A percentile compares a stretch with the other conserved stretches of the same genome.
These are phyloP conservation scores for Tenthredo amoena DNA, from an alignment of 2,888 invertebrate species.

Conservation along the genomic window DNA sequence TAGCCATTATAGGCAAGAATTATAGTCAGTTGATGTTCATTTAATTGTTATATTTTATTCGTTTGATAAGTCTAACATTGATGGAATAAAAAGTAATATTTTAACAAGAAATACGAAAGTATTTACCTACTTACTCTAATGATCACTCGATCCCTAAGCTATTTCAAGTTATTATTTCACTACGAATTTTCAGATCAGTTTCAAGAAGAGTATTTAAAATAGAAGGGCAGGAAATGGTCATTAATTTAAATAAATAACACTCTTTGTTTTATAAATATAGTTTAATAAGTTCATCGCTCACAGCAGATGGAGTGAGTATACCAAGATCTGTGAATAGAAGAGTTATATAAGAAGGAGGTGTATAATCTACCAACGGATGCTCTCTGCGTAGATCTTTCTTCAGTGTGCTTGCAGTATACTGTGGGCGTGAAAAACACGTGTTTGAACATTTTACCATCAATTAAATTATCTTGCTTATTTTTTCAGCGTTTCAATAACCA, in stretches of 20 bases:
- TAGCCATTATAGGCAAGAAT: conserved; percentile 39
- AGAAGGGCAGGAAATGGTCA: background rate
- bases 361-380: conserved; percentile 97
- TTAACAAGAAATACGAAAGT: conserved; percentile 20
- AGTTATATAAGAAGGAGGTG: conserved; percentile 95
- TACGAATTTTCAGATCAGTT: background rate
- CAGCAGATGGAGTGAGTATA: conserved; percentile 96
- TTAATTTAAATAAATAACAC: background rate
- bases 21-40: conserved; percentile 47
- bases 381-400: conserved; percentile 80
- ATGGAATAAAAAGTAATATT: conserved; percentile 47
- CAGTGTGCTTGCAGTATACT: conserved; percentile 80
- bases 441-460: background rate
- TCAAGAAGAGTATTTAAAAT: background rate
- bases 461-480: background rate
- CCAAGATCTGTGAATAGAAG: conserved; percentile 97
- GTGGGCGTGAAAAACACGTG: conserved; percentile 65
- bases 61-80: conserved; percentile 43
- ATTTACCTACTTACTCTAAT: background rate
- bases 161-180: background rate
- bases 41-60: conserved; percentile 49
- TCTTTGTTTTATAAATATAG: conserved; percentile 88
- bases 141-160: background rate
- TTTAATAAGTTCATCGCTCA: conserved; percentile 98
- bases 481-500: too few species aligned